These are phyloP conservation scores for Caenorhabditis drosophilae DNA, from an alignment of 2,888 invertebrate species.

Conservation along the genomic window DNA sequence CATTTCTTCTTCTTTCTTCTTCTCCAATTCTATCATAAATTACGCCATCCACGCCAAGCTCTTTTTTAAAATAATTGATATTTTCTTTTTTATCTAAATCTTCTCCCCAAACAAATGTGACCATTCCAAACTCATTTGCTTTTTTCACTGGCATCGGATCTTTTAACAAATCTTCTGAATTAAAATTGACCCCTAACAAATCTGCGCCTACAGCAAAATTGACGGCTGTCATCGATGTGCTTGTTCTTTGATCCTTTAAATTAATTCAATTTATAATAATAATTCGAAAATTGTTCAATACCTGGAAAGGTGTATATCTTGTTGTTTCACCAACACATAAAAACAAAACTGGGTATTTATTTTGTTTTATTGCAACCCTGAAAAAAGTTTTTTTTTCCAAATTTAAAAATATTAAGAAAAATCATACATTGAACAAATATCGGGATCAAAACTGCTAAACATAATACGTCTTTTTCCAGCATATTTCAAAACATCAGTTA, in stretches of 20 bases:
- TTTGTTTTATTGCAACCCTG: conserved; percentile 87
- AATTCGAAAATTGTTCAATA: background rate
- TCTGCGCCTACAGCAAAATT: conserved; percentile 63
- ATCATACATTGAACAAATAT: conserved; percentile 85
- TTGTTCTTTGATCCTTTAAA: conserved; percentile 51
- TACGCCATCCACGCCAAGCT: conserved; percentile 89
- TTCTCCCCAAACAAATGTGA: conserved; percentile 94
- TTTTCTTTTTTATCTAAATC: conserved; percentile 87
- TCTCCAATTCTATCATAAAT: conserved; percentile 82
- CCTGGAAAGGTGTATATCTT: conserved; percentile 81
- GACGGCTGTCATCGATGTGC: conserved; percentile 62
- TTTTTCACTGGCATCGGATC: conserved; percentile 75
- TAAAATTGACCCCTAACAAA: conserved; percentile 80
- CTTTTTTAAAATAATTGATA: conserved; percentile 85
- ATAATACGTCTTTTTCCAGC: conserved; percentile 84
- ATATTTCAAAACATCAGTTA: conserved; percentile 83
- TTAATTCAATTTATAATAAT: background rate
- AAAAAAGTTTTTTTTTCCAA: background rate
- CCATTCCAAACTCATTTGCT: conserved; percentile 81
- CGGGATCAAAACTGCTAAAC: conserved; percentile 93
- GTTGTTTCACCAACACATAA: conserved; percentile 81
- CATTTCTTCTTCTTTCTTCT: conserved; percentile 58
- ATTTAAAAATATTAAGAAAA: background rate
- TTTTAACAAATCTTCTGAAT: conserved; percentile 84
- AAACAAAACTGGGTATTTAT: conserved; percentile 94